A percentile compares a stretch with the other conserved stretches of the same genome.
These are phyloP conservation scores for Melozone crissalis DNA, from an alignment of 2,113 vertebrate genomes.

Conservation along the genomic window DNA sequence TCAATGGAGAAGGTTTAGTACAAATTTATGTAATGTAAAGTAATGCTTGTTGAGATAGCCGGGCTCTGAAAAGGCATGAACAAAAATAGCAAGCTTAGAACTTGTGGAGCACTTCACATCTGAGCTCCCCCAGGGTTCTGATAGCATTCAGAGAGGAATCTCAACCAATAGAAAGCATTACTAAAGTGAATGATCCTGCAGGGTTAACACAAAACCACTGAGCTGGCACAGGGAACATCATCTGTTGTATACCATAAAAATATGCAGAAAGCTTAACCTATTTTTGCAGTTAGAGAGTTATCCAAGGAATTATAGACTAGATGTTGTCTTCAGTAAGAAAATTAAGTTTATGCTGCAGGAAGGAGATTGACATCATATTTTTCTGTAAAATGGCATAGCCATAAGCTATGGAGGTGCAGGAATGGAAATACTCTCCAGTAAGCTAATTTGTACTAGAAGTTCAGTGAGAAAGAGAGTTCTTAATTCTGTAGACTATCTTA, in stretches of 20 bases:
- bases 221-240: background rate
- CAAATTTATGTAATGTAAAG: background rate
- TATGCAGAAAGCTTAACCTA: fast-evolving
- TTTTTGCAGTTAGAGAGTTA: background rate
- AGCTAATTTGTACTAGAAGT: background rate
- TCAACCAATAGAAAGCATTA: background rate
- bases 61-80: background rate
- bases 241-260: background rate
- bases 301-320: background rate
- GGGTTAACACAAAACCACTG: background rate
- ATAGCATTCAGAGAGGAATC: background rate
- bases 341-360: background rate
- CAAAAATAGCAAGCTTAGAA: background rate
- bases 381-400: background rate
- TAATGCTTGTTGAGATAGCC: background rate
- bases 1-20: background rate
- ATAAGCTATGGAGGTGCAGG: background rate
- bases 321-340: background rate
- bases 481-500: background rate
- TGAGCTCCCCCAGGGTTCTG: background rate
- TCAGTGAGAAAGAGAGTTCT: background rate
- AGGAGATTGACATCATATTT: background rate
- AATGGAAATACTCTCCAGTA: background rate
- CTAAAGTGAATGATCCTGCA: background rate
- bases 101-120: background rate